Percentiles rank a stretch among this genome's conserved stretches.
phyloP scores from a whole-genome alignment of 2,113 vertebrate genomes.

The Halichoerus grypus region DNA sequence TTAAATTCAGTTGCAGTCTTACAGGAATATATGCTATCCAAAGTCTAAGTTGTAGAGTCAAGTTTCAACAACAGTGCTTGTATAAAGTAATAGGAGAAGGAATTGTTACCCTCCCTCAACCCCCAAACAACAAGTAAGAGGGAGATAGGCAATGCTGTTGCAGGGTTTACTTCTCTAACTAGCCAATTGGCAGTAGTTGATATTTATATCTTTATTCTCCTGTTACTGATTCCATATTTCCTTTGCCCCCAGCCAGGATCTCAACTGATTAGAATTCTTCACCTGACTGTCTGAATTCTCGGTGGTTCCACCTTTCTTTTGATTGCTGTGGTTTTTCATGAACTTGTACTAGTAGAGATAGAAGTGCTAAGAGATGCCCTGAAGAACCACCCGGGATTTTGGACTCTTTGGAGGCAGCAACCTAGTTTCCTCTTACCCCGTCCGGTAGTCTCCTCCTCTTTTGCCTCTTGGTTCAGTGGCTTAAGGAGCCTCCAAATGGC shows the following conservation, averaged over 20 bases:
- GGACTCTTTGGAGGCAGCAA: background rate
- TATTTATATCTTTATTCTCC: background rate
- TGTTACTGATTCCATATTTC: background rate
- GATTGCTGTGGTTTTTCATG: background rate
- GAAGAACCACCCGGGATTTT: background rate
- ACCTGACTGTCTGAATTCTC: background rate
- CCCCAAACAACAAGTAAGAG: background rate
- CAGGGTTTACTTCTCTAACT: background rate
- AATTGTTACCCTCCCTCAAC: background rate
- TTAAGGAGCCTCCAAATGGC: background rate
- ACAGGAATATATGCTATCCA: background rate
- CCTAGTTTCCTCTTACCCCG: background rate
- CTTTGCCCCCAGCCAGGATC: background rate
- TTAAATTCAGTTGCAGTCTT: conserved; percentile 4
- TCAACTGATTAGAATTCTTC: background rate
- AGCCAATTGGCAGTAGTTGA: background rate
- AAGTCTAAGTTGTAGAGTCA: background rate
- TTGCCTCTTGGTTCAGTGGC: background rate
- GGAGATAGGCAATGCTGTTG: background rate
- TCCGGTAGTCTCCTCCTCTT: background rate
- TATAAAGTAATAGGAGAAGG: background rate
- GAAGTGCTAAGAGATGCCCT: background rate
- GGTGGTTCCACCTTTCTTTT: background rate
- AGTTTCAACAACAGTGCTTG: background rate
- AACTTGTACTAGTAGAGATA: background rate